These are phyloP conservation scores for Acridotheres tristis DNA, from an alignment of 2,797 vertebrate genomes.

Conservation along the genomic window DNA sequence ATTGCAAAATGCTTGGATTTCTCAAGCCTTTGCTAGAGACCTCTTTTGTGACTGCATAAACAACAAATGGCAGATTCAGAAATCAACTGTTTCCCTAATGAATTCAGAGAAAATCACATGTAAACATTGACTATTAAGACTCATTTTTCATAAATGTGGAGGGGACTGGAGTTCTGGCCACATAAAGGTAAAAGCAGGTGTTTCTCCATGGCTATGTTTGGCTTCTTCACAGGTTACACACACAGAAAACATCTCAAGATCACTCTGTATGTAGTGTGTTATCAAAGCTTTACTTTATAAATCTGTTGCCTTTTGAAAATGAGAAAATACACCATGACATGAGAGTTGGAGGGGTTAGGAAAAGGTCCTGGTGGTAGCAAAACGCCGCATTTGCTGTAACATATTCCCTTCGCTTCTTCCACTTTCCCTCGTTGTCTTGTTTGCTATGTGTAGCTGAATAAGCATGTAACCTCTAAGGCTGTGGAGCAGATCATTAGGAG, in stretches of 20 bases:
- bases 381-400: not conserved
- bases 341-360: not conserved
- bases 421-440: slow-evolving; percentile 58
- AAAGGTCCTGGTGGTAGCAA: not conserved
- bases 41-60: slow-evolving; percentile 35
- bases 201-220: slow-evolving; percentile 21
- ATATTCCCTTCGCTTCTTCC: not conserved
- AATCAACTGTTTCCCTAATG: slow-evolving; percentile 60
- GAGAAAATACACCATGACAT: not conserved
- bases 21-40: not conserved
- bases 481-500: slow-evolving; percentile 73
- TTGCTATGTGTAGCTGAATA: slow-evolving; percentile 64
- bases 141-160: slow-evolving; percentile 51
- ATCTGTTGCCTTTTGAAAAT: slow-evolving; percentile 28
- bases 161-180: not conserved
- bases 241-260: not conserved
- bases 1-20: not conserved
- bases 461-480: slow-evolving; percentile 60
- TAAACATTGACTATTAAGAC: slow-evolving; percentile 31
- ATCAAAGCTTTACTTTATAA: slow-evolving; percentile 15
- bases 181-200: slow-evolving; percentile 50
- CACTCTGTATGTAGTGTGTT: not conserved
- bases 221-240: not conserved
- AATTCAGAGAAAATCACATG: slow-evolving; percentile 41
- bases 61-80: slow-evolving; percentile 63